phyloP scores from a whole-genome alignment of 2,888 invertebrate genomes.

The Lamproptera curius region DNA sequence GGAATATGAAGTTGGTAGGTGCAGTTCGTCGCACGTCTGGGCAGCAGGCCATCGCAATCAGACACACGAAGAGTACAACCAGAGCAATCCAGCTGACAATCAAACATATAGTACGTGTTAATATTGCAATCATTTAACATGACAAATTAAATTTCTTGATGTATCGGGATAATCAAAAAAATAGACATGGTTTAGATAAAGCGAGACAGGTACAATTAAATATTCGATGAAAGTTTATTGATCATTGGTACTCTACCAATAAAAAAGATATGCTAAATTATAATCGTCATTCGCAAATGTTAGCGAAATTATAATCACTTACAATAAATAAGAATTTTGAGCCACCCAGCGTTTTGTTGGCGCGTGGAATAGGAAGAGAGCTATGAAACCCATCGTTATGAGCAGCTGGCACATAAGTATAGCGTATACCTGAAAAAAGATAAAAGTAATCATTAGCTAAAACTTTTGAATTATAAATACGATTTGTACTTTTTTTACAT shows the following conservation, averaged over 20 bases:
- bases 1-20: slow-evolving; percentile 89
- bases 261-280: too few species aligned
- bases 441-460: too few species aligned
- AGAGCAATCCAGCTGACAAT: slow-evolving; percentile 81
- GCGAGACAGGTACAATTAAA: too few species aligned
- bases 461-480: too few species aligned
- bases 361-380: slow-evolving; percentile 82
- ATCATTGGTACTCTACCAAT: too few species aligned
- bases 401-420: slow-evolving; percentile 87
- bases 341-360: slow-evolving; percentile 76
- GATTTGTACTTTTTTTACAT: too few species aligned
- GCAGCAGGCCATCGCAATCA: slow-evolving; percentile 90
- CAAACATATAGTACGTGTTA: too few species aligned
- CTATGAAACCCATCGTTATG: slow-evolving; percentile 85
- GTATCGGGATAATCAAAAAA: background rate
- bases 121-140: too few species aligned
- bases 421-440: slow-evolving; percentile 85
- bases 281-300: too few species aligned
- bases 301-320: too few species aligned
- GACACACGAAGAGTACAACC: slow-evolving; percentile 80
- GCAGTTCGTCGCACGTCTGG: slow-evolving; percentile 85
- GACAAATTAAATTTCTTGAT: too few species aligned
- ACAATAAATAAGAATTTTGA: slow-evolving; percentile 24
- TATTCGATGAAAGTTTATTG: too few species aligned
- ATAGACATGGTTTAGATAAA: background rate